Evolutionary conservation across 2,797 vertebrate genomes (phyloP).

Genomic region (Novumbra hubbsi): DNA sequence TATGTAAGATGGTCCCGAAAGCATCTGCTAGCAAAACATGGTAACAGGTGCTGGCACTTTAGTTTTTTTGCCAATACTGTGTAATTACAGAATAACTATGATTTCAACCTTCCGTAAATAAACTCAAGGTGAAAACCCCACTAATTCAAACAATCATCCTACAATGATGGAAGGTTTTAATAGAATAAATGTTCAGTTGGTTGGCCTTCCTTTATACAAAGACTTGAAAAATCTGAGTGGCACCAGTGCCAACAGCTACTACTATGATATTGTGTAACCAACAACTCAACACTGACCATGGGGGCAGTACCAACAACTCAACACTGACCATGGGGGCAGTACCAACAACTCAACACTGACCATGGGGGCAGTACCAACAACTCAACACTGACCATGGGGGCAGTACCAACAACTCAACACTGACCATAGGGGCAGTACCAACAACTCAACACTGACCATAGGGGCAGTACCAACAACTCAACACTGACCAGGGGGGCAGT

Average conservation of each 20-base stretch:
- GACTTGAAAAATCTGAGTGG: background rate
- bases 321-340: too few relatives aligned
- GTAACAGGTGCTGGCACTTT: background rate
- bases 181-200: background rate
- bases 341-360: background rate
- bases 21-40: background rate
- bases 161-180: background rate
- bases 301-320: too few relatives aligned
- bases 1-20: background rate
- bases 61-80: background rate
- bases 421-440: too few relatives aligned
- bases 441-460: too few relatives aligned
- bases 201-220: background rate
- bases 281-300: background rate
- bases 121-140: conserved; percentile 11
- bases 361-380: too few relatives aligned
- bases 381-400: too few relatives aligned
- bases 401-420: background rate
- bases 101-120: background rate
- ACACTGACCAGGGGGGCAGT: too few relatives aligned
- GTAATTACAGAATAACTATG: background rate
- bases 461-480: background rate
- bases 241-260: background rate
- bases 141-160: conserved; percentile 5
- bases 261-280: background rate